phyloP scores from a whole-genome alignment of 2,797 vertebrate genomes.

The Danio kyathit region DNA sequence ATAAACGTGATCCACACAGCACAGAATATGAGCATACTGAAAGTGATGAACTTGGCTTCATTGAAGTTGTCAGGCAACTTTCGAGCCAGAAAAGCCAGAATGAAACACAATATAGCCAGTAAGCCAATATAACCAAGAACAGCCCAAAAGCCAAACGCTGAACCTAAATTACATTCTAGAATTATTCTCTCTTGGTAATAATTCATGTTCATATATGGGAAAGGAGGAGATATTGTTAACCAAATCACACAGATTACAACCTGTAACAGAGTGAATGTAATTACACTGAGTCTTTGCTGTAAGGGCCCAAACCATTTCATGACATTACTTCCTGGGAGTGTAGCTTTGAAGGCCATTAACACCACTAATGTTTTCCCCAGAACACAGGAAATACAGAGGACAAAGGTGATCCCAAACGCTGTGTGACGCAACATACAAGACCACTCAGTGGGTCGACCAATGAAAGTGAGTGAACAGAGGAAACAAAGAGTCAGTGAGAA shows the following conservation, averaged over 20 bases:
- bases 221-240: constrained; percentile 74
- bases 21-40: constrained; percentile 81
- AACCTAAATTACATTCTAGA: constrained; percentile 72
- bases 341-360: constrained; percentile 77
- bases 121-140: constrained; percentile 77
- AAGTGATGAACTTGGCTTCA: constrained; percentile 78
- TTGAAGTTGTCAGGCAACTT: constrained; percentile 79
- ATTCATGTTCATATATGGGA: constrained; percentile 69
- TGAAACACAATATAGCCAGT: constrained; percentile 72
- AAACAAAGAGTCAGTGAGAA: constrained; percentile 79
- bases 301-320: constrained; percentile 80
- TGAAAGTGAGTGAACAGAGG: constrained; percentile 79
- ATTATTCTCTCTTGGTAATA: constrained; percentile 73
- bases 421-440: constrained; percentile 82
- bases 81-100: constrained; percentile 74
- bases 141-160: constrained; percentile 73
- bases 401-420: constrained; percentile 78
- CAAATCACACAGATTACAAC: constrained; percentile 76
- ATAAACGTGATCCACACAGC: constrained; percentile 79
- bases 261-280: constrained; percentile 73
- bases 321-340: constrained; percentile 75
- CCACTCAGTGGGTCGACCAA: constrained; percentile 76
- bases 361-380: constrained; percentile 80
- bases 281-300: constrained; percentile 76
- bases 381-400: constrained; percentile 79